phyloP scores from a whole-genome alignment of 2,888 invertebrate genomes.

The Limulus polyphemus region DNA sequence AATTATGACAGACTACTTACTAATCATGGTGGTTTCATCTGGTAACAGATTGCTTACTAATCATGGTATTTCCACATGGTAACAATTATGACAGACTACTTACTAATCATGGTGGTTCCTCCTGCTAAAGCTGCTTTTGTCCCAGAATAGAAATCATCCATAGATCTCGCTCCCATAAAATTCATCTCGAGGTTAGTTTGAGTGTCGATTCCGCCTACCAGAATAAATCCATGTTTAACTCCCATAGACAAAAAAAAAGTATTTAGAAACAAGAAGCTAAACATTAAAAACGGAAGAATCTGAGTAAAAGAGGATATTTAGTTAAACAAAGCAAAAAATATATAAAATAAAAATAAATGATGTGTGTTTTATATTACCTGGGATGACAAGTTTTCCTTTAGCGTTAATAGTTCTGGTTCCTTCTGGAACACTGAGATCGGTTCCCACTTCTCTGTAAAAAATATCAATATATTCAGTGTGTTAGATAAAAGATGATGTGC shows the following conservation, averaged over 20 bases:
- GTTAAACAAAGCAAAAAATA: too few species aligned
- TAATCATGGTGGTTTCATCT: too few species aligned
- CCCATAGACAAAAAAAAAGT: background rate
- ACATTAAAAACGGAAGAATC: too few species aligned
- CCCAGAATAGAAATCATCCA: slow-evolving; percentile 94
- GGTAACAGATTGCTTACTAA: too few species aligned
- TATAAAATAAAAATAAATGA: too few species aligned
- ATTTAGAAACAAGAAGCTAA: too few species aligned
- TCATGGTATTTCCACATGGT: too few species aligned
- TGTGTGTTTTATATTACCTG: slow-evolving; percentile 40
- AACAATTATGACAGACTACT: slow-evolving; percentile 32
- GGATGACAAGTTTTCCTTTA: slow-evolving; percentile 75
- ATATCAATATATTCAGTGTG: background rate
- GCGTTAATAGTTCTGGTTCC: slow-evolving; percentile 89
- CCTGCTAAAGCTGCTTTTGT: slow-evolving; percentile 95
- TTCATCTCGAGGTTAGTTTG: slow-evolving; percentile 94
- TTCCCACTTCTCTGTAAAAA: slow-evolving; percentile 59
- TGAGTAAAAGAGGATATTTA: too few species aligned
- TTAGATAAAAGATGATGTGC: background rate
- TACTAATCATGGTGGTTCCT: slow-evolving; percentile 92
- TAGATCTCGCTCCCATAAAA: slow-evolving; percentile 74
- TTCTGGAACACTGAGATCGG: slow-evolving; percentile 78
- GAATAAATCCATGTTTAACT: background rate
- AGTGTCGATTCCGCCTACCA: slow-evolving; percentile 77
- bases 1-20: too few species aligned